phyloP scores from a whole-genome alignment of 37 sponge, comb jelly and placozoan genomes.

The Chondrosia reniformis region DNA sequence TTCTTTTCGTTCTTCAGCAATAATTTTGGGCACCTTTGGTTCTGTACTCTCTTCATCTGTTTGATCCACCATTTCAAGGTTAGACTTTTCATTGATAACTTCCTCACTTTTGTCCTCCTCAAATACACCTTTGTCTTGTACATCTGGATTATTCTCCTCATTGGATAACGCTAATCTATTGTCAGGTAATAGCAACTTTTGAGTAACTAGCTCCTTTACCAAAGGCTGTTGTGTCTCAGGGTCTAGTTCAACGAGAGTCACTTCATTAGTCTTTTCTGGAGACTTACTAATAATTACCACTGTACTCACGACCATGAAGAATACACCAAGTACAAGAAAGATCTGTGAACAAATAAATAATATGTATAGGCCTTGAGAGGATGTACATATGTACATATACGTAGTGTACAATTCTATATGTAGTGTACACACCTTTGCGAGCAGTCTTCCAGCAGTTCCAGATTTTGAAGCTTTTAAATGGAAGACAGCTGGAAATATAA shows the following conservation, averaged over 20 bases:
- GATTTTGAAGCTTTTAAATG: constrained; percentile 37
- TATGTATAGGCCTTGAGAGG: no score
- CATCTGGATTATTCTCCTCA: background rate
- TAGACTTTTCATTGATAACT: background rate
- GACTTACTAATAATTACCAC: background rate
- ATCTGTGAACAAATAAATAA: no score
- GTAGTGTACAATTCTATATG: background rate
- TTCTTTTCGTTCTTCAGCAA: background rate
- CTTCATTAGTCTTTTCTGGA: background rate
- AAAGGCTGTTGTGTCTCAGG: constrained; percentile 5
- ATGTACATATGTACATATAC: background rate
- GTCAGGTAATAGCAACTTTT: background rate
- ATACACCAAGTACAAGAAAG: background rate
- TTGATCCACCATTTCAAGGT: background rate
- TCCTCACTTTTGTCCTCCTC: background rate
- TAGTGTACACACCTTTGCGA: background rate
- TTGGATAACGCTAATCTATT: background rate
- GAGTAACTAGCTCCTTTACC: background rate
- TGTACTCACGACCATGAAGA: constrained; percentile 4
- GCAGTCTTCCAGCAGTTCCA: background rate
- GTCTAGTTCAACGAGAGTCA: background rate
- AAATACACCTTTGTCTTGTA: background rate
- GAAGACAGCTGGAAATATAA: constrained; percentile 65
- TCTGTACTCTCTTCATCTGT: background rate
- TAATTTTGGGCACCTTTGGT: constrained; percentile 16